phyloP scores from a whole-genome alignment of 2,113 vertebrate genomes.

The Engraulis encrasicolus region DNA sequence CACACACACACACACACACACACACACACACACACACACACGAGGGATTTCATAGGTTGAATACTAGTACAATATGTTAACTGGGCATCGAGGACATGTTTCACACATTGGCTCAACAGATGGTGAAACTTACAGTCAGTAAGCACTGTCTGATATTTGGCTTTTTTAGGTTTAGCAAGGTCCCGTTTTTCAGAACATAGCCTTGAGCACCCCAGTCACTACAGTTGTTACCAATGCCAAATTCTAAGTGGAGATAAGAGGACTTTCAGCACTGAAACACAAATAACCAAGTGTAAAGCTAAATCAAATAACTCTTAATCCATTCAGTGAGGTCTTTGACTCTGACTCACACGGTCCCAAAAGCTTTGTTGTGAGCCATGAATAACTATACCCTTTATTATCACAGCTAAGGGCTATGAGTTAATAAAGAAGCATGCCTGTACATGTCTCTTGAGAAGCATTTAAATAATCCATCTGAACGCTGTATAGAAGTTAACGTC shows the following conservation, averaged over 20 bases:
- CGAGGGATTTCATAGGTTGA: not conserved
- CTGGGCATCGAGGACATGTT: not conserved
- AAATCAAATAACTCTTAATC: not conserved
- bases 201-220: not conserved
- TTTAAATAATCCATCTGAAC: not conserved
- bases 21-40: not conserved
- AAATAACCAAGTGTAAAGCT: not conserved
- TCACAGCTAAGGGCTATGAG: too few species aligned
- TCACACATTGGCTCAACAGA: not conserved
- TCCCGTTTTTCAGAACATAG: not conserved
- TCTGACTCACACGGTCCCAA: too few species aligned
- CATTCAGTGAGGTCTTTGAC: not conserved
- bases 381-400: too few species aligned
- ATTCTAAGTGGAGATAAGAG: not conserved
- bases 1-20: not conserved
- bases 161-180: not conserved
- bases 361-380: too few species aligned
- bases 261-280: not conserved
- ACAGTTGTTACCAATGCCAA: not conserved
- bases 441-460: too few species aligned
- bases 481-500: not conserved
- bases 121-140: not conserved
- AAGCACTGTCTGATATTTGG: not conserved
- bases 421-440: too few species aligned
- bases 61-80: too few species aligned